A percentile compares a stretch with the other conserved stretches of the same genome.
phyloP scores from a whole-genome alignment of 2,113 vertebrate genomes.

The Rhegmatorhina hoffmannsi region DNA sequence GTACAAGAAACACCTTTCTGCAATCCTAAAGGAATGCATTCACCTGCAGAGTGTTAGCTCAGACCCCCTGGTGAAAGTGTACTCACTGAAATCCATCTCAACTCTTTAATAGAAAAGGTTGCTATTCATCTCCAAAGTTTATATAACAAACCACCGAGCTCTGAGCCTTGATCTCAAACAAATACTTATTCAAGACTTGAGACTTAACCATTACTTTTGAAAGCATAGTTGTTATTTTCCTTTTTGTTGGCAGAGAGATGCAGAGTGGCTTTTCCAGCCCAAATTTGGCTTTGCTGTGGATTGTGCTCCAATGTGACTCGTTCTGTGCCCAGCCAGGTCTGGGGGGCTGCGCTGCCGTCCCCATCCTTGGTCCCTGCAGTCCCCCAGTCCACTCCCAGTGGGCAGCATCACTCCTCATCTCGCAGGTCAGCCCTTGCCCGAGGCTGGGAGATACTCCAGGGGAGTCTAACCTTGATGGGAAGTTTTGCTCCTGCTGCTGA shows the following conservation, averaged over 20 bases:
- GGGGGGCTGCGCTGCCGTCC: rapidly evolving
- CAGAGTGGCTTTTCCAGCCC: neutral
- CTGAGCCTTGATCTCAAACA: neutral
- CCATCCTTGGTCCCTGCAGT: neutral
- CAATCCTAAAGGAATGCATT: neutral
- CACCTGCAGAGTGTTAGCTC: neutral
- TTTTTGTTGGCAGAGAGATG: neutral
- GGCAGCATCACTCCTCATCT: rapidly evolving
- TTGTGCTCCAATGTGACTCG: rapidly evolving
- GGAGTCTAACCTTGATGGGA: neutral
- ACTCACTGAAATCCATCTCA: constrained; percentile 13
- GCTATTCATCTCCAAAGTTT: neutral
- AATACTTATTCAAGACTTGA: neutral
- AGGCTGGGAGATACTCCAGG: neutral
- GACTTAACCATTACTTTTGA: constrained; percentile 18
- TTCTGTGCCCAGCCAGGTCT: rapidly evolving
- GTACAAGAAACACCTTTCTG: neutral
- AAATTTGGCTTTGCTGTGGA: neutral
- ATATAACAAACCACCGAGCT: neutral
- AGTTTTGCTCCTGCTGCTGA: neutral
- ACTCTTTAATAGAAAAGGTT: neutral
- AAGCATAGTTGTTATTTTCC: constrained; percentile 11
- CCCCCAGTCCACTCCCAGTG: rapidly evolving
- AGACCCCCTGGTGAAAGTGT: constrained; percentile 1
- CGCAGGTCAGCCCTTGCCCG: rapidly evolving